Percentiles rank a stretch among this genome's conserved stretches.
Conservation (phyloP, 2,888 invertebrate genomes). For the Meghimatium bilineatum region DNA sequence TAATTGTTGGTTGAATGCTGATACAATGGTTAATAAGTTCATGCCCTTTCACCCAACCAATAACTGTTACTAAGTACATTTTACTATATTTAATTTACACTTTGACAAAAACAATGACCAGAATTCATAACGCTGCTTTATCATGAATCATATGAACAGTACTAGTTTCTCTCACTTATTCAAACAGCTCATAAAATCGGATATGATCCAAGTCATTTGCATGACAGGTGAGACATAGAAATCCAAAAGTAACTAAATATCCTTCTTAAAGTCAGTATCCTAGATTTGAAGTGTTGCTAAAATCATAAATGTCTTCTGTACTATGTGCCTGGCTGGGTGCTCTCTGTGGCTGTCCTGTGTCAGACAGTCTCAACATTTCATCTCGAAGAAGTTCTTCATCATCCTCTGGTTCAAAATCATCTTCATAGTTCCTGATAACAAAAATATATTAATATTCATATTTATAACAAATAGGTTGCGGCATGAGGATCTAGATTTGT, state of each 20-base stretch:
- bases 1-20: no score
- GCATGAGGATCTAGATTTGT: no score
- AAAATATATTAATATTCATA: neutral
- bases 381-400: constrained; percentile 60
- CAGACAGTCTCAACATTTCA: constrained; percentile 55
- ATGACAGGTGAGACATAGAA: neutral
- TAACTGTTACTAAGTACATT: no score
- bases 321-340: constrained; percentile 51
- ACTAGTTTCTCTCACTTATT: neutral
- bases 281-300: constrained; percentile 57
- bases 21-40: no score
- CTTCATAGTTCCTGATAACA: constrained; percentile 72
- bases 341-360: constrained; percentile 52
- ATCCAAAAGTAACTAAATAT: neutral
- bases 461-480: no score
- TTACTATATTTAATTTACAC: neutral
- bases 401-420: constrained; percentile 76
- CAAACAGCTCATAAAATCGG: neutral
- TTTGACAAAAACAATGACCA: neutral
- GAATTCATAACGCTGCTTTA: neutral
- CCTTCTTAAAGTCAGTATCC: constrained; percentile 53
- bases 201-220: neutral
- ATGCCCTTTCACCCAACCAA: no score
- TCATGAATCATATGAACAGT: neutral
- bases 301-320: constrained; percentile 70